Evolutionary conservation across 2,888 invertebrate genomes (phyloP), one percentile per base, ranked within the genome.

Genomic region (Prosapia bicincta): DNA sequence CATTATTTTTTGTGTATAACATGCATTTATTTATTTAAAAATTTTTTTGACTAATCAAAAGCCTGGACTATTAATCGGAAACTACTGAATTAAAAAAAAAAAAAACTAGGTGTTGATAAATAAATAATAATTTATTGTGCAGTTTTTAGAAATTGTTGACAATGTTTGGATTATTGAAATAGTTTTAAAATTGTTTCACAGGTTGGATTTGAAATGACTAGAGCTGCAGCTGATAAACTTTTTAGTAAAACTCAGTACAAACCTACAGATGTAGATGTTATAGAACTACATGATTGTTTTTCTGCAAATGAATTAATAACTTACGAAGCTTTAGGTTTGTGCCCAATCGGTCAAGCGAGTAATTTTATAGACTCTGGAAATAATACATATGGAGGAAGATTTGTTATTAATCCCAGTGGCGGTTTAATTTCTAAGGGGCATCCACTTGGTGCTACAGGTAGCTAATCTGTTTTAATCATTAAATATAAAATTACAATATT

Each of bases 401-500:
- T 93, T 84, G 99, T 99, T 3, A 89, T 99, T n/a, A 99, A 99
- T 86, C 99, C 99, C 0, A 98, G 98, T 83, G 99, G 98, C 71
- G 99, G 99, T n/a, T 89, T 99, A 67, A 99, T 99, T 79, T 98
- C 98, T 0, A 99, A 99, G 86, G 98, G 98, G 0, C 99, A 99
- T 89, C 99, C 98, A 15, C 87, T 99, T 75, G 99, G 98, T 70
- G 98, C 98, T 0, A 99, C 98, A 10, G 98, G 95, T 83, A 84
- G 78, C n/a, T n/a, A n/a, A n/a, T 68, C 3, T 68, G 10, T 15
- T 15, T n/a, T 9, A 66, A 15, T 20, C 20, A 20, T 15, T 15
- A 20, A 15, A 20, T 66, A 9, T 15, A 20, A 66, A 66, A 66
- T 9, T 66, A 10, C 20, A 9, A 10, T 66, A 15, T 15, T 20